phyloP scores from a whole-genome alignment of 2,113 vertebrate genomes.

The Pavo muticus region DNA sequence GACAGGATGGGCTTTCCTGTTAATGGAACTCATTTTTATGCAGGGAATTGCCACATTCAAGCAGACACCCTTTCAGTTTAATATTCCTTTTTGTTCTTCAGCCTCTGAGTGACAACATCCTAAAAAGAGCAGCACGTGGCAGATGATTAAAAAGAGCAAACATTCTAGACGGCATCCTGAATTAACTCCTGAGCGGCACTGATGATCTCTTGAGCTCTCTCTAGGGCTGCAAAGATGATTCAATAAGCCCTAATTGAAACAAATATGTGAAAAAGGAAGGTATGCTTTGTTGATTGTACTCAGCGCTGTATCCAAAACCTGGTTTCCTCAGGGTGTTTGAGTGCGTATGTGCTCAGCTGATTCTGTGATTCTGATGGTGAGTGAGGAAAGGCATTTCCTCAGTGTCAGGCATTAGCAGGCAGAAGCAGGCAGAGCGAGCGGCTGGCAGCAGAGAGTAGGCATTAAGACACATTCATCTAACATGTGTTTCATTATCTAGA shows the following conservation, averaged over 20 bases:
- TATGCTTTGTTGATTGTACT: neutral
- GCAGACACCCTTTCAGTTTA: conserved; percentile 23
- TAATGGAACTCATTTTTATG: conserved; percentile 51
- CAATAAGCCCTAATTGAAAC: conserved; percentile 46
- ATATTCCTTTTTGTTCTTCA: conserved; percentile 49
- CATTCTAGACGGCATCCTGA: conserved; percentile 24
- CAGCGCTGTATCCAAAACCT: neutral
- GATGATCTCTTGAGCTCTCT: conserved; percentile 14
- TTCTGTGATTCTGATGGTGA: neutral
- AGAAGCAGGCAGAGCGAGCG: neutral
- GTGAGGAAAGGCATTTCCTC: neutral
- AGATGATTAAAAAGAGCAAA: conserved; percentile 52
- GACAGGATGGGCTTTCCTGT: conserved; percentile 50
- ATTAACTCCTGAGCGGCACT: conserved; percentile 21
- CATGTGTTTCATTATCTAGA: conserved; percentile 20
- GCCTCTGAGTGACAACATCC: conserved; percentile 48
- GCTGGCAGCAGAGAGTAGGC: neutral
- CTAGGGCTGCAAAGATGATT: conserved; percentile 30
- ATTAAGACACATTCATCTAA: neutral
- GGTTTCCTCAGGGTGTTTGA: conserved; percentile 18
- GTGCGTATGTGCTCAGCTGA: neutral
- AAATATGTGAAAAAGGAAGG: conserved; percentile 37
- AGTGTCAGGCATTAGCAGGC: neutral
- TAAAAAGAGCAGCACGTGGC: conserved; percentile 37
- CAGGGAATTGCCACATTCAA: conserved; percentile 37